Base-by-base conservation (phyloP, 2,888 invertebrate genomes). In the Keiferia lycopersicella region DNA sequence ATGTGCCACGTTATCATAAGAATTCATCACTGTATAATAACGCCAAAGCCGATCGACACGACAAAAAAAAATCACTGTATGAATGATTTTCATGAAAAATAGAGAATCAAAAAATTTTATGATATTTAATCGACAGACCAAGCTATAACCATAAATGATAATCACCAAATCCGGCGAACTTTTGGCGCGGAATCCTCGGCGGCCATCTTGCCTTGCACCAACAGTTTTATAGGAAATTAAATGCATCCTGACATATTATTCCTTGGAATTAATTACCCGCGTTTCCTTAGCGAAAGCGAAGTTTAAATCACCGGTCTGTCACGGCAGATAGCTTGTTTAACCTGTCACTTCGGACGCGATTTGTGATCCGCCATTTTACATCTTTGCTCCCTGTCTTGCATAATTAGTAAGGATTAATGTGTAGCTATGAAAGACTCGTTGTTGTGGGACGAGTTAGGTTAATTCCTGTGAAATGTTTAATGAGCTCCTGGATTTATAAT, bases 321-420 rank as follows among this genome's bases (percentile, higher is more conserved):
- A 77, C 85, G 73, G 80, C 80, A 81, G 89, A 88, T 87, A 87
- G 88, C 82, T 84, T 87, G 88, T 89, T 90, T 86, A 86, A 84
- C 78, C 86, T 88, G 91, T 91, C 91, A 88, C 81, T 84, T 84
- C 72, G 84, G 82, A 82, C 83, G 83, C 84, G 84, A 91, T 91
- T 91, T 91, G 91, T 90, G 88, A 79, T 79, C 86, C 81, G 79
- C 83, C 87, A 88, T 89, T 87, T 88, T 87, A 84, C 86, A 87
- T 88, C 88, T 88, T 87, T 84, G 84, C 88, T 87, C 83, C 83
- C 77, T 83, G 85, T 84, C 87, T 87, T 88, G 87, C 86, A 86
- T 90, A 90, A 91, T 91, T 91, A 91, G 88, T 84, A 78, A 82
- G 86, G 86, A 90, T 91, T 91, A 91, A 90, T 89, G 87, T 77